Conservation (phyloP, 2,113 vertebrate species). For the Fulmarus glacialis region DNA sequence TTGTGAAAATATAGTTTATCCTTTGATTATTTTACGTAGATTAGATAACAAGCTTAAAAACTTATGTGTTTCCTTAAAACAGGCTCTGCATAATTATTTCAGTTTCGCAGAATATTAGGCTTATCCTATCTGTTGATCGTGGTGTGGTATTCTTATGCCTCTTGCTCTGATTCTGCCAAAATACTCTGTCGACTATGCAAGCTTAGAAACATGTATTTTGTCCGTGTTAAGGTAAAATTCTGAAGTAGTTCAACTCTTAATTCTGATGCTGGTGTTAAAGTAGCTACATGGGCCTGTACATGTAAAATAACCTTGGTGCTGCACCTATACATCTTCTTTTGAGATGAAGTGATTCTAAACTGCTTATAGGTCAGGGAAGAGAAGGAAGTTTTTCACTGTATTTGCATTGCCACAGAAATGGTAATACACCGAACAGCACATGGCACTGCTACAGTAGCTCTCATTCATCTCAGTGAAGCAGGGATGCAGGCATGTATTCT, state of each 20-base stretch:
- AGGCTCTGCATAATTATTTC: not conserved
- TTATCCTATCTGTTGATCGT: not conserved
- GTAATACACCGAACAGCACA: fast-evolving
- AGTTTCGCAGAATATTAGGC: not conserved
- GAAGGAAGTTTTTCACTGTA: not conserved
- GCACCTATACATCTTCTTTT: not conserved
- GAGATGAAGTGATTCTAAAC: not conserved
- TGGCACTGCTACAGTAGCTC: not conserved
- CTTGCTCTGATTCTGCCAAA: not conserved
- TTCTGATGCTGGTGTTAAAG: not conserved
- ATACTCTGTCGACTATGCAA: not conserved
- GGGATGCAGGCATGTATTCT: not conserved
- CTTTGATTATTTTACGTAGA: not conserved
- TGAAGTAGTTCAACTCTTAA: not conserved
- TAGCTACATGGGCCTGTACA: not conserved
- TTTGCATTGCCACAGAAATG: not conserved
- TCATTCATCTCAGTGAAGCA: not conserved
- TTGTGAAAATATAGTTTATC: not conserved
- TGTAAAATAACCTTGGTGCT: not conserved
- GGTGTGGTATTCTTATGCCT: not conserved
- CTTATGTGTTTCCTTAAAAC: not conserved
- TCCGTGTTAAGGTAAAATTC: not conserved
- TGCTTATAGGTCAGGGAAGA: not conserved
- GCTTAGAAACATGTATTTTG: not conserved
- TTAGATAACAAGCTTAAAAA: not conserved